Percentiles rank a stretch among this genome's conserved stretches.
Evolutionary conservation across 2,797 vertebrate genomes (phyloP).

Genomic region (Coracias cyanogaster): DNA sequence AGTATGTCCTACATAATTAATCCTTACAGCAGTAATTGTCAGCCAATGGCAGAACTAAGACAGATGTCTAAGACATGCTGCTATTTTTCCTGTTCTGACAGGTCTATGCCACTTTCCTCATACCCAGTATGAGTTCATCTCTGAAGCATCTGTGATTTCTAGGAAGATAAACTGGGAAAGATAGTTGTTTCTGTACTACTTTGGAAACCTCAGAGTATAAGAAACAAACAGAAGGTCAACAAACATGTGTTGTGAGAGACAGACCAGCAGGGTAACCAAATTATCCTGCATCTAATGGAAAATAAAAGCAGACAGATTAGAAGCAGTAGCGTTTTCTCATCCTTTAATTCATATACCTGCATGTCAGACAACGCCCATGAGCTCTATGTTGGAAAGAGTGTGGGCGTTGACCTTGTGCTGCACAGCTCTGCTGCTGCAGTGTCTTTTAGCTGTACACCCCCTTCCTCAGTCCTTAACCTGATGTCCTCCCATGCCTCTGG

Average conservation of each 20-base stretch:
- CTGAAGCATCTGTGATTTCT: slow-evolving; percentile 15
- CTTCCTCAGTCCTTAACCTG: neutral
- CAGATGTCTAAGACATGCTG: neutral
- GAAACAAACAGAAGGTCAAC: neutral
- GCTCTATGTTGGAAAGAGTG: neutral
- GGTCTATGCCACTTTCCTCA: neutral
- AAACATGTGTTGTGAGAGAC: neutral
- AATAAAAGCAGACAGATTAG: neutral
- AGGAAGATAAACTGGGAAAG: neutral
- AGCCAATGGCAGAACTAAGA: neutral
- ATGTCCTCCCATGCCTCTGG: neutral
- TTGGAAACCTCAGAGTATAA: neutral
- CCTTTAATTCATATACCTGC: neutral
- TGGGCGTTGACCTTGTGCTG: neutral
- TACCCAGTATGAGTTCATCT: neutral
- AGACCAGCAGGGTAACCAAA: neutral
- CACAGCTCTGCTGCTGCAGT: neutral
- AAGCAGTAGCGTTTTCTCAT: neutral
- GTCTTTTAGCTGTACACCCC: neutral
- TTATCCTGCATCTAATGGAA: neutral
- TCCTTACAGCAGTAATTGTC: neutral
- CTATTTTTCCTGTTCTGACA: slow-evolving; percentile 7
- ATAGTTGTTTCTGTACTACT: neutral
- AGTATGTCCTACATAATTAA: neutral
- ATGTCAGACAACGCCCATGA: accelerated